Evolutionary conservation across 2,113 vertebrate species (phyloP), one percentile per base, ranked within the genome.

Genomic region (Potamarius usumacintae): DNA sequence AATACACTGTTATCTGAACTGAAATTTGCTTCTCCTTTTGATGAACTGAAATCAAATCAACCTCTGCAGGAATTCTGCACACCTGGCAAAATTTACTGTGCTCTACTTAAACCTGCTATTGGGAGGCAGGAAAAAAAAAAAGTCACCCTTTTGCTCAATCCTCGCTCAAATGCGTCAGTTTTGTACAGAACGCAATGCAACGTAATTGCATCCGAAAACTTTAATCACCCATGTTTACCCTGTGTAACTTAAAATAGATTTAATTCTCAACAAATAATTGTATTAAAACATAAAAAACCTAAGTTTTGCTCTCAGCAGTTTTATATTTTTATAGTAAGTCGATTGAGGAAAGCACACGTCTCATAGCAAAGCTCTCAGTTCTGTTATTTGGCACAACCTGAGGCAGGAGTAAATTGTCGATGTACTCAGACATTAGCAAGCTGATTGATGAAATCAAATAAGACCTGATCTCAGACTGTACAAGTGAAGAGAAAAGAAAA

Each of bases 401-500:
- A 71, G 30, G 69, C 69, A 71, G 69, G 69, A 71, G 30, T 71
- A 71, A 71, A 7, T 48, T 1, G 42, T 42, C 3, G n/a, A 79
- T 78, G 48, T 78, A n/a, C 10, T n/a, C 10, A 0, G 2, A 52
- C 74, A 25, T 77, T 11, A 77, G 74, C 10, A 25, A n/a, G 48
- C 15, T n/a, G 74, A 78, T 14, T 53, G 72, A 76, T 52, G 48
- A n/a, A 53, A 53, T 78, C 22, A 53, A 6, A 10, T 17, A 7
- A 18, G 53, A 18, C 42, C 77, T 57, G 52, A 27, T 27, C 57
- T 57, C 77, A 30, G 25, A 7, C 52, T 9, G 7, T 7, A 3
- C 53, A 30, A 79, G n/a, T 17, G 77, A 57, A 27, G 53, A 79
- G n/a, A 55, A 77, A 76, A 77, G 22, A n/a, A 78, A 77, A n/a